Conservation (phyloP, 2,113 vertebrate genomes). For the Ailurus styani region DNA sequence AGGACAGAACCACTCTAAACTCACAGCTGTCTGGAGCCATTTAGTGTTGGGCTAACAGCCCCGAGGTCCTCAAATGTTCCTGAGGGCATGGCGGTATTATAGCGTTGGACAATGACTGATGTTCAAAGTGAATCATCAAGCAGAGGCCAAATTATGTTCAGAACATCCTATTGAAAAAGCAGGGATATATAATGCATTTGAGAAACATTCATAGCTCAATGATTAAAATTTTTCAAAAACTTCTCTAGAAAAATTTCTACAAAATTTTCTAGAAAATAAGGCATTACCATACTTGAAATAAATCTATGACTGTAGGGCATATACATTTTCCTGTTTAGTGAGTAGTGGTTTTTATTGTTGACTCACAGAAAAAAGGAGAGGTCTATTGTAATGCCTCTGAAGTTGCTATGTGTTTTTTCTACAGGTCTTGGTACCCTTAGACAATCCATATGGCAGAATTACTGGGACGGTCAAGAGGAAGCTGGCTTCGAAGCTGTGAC, state of each 20-base stretch:
- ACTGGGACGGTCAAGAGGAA: constrained; percentile 89
- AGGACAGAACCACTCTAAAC: neutral
- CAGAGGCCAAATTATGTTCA: neutral
- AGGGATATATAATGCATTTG: neutral
- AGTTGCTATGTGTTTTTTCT: neutral
- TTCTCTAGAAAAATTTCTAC: too few species aligned
- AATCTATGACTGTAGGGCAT: neutral
- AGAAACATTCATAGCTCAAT: constrained; percentile 5
- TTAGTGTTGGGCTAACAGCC: neutral
- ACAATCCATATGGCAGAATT: constrained; percentile 93
- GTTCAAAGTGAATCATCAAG: neutral
- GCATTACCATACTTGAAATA: neutral
- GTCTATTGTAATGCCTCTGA: neutral
- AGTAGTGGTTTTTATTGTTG: neutral
- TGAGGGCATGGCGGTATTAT: neutral
- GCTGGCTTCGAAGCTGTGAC: constrained; percentile 84
- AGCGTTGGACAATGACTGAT: constrained; percentile 11
- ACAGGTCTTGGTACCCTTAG: constrained; percentile 92
- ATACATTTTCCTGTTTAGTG: neutral
- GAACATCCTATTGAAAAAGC: neutral
- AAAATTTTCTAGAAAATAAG: constrained; percentile 12
- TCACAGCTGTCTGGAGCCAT: neutral
- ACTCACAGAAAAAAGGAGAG: neutral
- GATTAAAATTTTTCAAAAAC: neutral
- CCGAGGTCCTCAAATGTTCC: neutral